A percentile compares a stretch with the other conserved stretches of the same genome.
Conservation (phyloP, 2,797 vertebrate genomes). For the Avahi laniger region DNA sequence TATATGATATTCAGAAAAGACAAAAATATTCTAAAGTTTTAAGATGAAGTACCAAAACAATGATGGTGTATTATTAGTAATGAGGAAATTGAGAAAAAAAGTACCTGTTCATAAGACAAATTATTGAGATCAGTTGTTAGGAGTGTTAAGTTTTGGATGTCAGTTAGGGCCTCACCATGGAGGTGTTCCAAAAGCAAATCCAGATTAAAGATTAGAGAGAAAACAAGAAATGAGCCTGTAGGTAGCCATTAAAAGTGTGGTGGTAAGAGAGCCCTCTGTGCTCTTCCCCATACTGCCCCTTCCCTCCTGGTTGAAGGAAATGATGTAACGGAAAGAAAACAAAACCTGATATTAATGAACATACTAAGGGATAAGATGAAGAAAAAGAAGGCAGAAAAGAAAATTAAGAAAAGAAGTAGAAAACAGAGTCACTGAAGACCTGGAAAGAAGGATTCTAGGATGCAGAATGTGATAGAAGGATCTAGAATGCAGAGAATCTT, state of each 20-base stretch:
- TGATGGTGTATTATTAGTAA: neutral
- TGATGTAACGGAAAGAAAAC: neutral
- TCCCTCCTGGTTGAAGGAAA: neutral
- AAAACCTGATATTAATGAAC: neutral
- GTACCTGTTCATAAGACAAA: neutral
- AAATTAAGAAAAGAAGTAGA: neutral
- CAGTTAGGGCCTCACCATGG: neutral
- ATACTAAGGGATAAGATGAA: neutral
- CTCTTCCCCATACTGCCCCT: neutral
- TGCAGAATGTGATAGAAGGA: neutral
- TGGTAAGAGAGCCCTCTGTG: neutral
- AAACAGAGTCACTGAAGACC: neutral
- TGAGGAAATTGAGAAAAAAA: neutral
- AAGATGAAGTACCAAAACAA: neutral
- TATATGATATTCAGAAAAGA: neutral
- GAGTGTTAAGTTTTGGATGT: neutral
- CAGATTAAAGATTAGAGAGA: neutral
- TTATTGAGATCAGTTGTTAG: neutral
- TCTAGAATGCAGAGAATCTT: conserved; percentile 31
- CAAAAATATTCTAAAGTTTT: conserved; percentile 35
- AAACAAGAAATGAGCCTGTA: neutral
- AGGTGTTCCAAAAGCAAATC: neutral
- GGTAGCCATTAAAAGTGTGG: neutral
- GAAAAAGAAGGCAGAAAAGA: neutral
- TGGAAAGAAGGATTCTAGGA: neutral